A percentile compares a stretch with the other conserved stretches of the same genome.
phyloP scores from a whole-genome alignment of 2,797 vertebrate genomes.

The Pangasius larnaudii region DNA sequence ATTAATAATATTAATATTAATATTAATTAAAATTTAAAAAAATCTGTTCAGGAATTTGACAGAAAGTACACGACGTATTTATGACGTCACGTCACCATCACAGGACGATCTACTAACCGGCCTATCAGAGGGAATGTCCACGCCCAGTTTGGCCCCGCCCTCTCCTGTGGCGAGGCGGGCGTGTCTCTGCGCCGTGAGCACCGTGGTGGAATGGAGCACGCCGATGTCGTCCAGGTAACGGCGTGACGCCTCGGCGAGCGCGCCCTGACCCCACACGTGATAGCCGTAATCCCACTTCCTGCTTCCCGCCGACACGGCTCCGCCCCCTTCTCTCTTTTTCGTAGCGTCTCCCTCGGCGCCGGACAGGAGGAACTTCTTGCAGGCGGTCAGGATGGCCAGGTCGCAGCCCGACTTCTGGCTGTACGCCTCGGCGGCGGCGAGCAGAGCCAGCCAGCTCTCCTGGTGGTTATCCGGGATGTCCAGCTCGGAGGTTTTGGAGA shows the following conservation, averaged over 20 bases:
- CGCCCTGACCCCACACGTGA: constrained; percentile 82
- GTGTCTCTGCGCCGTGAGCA: constrained; percentile 77
- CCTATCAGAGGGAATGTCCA: constrained; percentile 68
- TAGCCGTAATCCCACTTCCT: constrained; percentile 80
- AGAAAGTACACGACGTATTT: neutral
- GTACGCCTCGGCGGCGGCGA: constrained; percentile 84
- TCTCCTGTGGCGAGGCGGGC: constrained; percentile 62
- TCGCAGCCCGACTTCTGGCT: constrained; percentile 88
- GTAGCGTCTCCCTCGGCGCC: constrained; percentile 60
- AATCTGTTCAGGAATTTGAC: neutral
- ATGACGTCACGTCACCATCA: neutral
- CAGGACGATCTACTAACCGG: constrained; percentile 65
- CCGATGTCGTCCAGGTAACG: constrained; percentile 89
- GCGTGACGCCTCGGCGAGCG: constrained; percentile 82
- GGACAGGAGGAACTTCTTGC: constrained; percentile 73
- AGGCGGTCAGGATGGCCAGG: constrained; percentile 85
- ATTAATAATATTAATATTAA: no score
- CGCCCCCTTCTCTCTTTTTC: constrained; percentile 66
- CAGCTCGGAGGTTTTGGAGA: constrained; percentile 68
- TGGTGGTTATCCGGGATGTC: constrained; percentile 88
- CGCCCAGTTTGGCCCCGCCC: constrained; percentile 62
- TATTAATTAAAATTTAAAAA: neutral
- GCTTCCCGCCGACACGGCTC: constrained; percentile 52
- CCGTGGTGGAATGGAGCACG: constrained; percentile 84
- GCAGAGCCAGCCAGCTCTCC: constrained; percentile 86